Evolutionary conservation across 2,888 invertebrate species (phyloP), one percentile per base, ranked within the genome.

Genomic region (Lasiommata megera): DNA sequence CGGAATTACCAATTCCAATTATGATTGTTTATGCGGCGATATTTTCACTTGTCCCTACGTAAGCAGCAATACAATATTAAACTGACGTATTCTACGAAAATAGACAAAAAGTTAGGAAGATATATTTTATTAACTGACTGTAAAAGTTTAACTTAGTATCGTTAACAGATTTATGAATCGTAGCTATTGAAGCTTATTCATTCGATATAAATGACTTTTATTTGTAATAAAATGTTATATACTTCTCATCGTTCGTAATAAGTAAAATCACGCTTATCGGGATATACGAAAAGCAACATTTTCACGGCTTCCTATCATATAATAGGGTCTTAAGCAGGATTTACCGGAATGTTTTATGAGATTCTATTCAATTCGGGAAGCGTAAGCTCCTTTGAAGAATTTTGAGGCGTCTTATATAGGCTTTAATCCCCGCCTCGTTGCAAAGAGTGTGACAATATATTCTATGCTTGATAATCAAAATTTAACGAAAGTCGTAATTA

Each of bases 351-450:
- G 73, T 74, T 77, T 77, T 77, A 77, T 73, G 75, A 75, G 73
- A 65, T 72, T 74, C 75, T 75, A 74, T 81, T 80, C 71, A 77
- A 74, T 70, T 71, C 68, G 61, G 70, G 71, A 72, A 73, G 73
- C 72, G 70, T 81, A 82, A 84, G 77, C 79, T 72, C 78, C 82
- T 82, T 82, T 80, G 69, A 72, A 78, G 80, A 80, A 79, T 79
- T 64, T 72, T 67, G 73, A 75, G 72, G 68, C 73, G 70, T 75
- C 72, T 77, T 76, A 74, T 76, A 75, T 78, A 78, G 69, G 76
- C 67, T 76, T 74, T 78, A 81, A 83, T 79, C 76, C 72, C 43
- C 71, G 67, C 68, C 66, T 72, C 65, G 66, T n/a, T n/a, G 29
- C 23, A 66, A 75, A 73, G 11, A 11, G 71, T 71, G 70, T 73